phyloP scores from a whole-genome alignment of 2,797 vertebrate species.

The Argentina silus region DNA sequence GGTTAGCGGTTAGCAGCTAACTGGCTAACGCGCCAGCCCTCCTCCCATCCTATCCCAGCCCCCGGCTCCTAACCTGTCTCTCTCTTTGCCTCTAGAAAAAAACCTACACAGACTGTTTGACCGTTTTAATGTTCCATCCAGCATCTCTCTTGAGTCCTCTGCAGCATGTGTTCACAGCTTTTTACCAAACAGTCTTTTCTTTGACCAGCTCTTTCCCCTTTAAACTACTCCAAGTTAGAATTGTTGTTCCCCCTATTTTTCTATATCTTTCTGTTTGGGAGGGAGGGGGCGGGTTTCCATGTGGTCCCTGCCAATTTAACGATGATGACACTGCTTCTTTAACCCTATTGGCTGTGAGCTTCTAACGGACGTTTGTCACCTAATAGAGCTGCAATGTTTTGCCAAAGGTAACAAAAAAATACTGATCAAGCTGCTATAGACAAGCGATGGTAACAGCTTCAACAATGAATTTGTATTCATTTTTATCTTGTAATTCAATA shows the following conservation, averaged over 20 bases:
- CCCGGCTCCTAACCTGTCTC: not conserved
- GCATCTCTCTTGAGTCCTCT: not conserved
- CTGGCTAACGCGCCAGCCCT: not conserved
- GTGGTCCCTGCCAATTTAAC: not conserved
- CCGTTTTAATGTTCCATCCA: not conserved
- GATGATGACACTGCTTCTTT: not conserved
- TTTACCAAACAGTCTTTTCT: conserved; percentile 1
- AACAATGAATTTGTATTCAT: conserved; percentile 1
- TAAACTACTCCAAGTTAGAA: not conserved
- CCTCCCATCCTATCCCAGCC: not conserved
- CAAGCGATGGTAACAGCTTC: not conserved
- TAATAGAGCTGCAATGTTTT: not conserved
- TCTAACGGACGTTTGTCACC: not conserved
- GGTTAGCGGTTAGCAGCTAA: not conserved
- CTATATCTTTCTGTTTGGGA: not conserved
- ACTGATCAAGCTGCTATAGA: not conserved
- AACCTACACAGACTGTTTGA: conserved; percentile 4
- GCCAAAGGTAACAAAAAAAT: not conserved
- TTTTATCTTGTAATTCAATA: not conserved
- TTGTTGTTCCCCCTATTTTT: not conserved
- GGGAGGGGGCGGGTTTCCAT: not conserved
- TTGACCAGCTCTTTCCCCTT: not conserved
- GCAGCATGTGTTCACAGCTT: conserved; percentile 11
- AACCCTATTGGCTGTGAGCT: conserved; percentile 7
- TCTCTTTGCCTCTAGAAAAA: not conserved